Percentiles rank a stretch among this genome's conserved stretches.
These are phyloP conservation scores for Temnopleurus reevesii DNA, from an alignment of 53 echinoderm and acorn worm genomes.

Conservation along the genomic window DNA sequence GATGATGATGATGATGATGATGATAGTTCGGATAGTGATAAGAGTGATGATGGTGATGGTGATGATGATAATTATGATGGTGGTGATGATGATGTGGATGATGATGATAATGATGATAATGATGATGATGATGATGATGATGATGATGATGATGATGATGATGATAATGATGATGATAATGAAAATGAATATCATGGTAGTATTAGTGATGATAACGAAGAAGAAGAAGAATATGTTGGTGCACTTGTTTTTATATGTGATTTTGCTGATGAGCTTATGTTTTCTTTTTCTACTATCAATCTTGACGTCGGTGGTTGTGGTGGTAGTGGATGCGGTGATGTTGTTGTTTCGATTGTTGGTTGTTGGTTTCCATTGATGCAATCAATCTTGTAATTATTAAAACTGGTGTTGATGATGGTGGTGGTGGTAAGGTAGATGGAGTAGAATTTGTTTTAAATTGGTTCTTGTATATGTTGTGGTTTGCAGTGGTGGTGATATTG, in stretches of 20 bases:
- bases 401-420: too few relatives aligned
- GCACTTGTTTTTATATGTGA: neutral
- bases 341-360: too few relatives aligned
- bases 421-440: too few relatives aligned
- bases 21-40: neutral
- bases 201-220: neutral
- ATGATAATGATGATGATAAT: neutral
- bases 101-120: neutral
- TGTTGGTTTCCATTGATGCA: too few relatives aligned
- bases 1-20: neutral
- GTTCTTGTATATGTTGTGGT: too few relatives aligned
- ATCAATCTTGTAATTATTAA: too few relatives aligned
- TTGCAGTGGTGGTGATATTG: too few relatives aligned
- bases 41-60: neutral
- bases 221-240: neutral
- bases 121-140: neutral
- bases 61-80: neutral
- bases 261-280: too few relatives aligned
- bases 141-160: neutral
- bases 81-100: neutral
- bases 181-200: neutral
- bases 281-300: too few relatives aligned
- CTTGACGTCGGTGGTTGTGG: too few relatives aligned
- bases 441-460: too few relatives aligned
- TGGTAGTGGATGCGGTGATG: too few relatives aligned